Percentiles rank a stretch among this genome's conserved stretches.
Evolutionary conservation across 2,888 invertebrate genomes (phyloP).

Genomic region (Drosophila anomalata): DNA sequence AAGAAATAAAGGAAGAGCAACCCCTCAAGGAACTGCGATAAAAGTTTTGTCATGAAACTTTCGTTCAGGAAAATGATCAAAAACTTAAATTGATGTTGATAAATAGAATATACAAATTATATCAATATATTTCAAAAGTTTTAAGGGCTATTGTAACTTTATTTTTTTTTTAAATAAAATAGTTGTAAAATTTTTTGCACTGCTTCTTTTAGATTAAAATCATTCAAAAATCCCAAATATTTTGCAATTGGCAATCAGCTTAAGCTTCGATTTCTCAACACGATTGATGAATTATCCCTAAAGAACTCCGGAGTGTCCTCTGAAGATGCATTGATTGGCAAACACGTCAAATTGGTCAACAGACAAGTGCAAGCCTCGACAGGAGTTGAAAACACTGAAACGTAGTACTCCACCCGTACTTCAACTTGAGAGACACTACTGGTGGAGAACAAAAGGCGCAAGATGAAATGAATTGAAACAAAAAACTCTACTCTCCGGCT

Average conservation of each 20-base stretch:
- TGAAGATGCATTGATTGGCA: conserved; percentile 1
- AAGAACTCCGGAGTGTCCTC: background rate
- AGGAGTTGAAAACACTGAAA: background rate
- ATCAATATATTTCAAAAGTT: too few species aligned
- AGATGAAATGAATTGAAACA: conserved; percentile 18
- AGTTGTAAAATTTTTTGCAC: background rate
- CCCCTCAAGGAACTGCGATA: background rate
- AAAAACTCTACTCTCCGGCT: conserved; percentile 22
- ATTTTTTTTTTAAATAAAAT: background rate
- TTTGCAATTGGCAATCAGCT: background rate
- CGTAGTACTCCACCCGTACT: background rate
- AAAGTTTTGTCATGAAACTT: background rate
- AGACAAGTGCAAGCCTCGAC: conserved; percentile 8
- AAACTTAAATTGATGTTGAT: background rate
- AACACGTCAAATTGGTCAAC: conserved; percentile 23
- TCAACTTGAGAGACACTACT: conserved; percentile 1
- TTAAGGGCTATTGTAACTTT: too few species aligned
- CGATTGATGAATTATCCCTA: background rate
- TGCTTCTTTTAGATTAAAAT: background rate
- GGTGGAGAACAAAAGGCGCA: conserved; percentile 3
- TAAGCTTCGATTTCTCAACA: background rate
- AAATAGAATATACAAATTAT: background rate
- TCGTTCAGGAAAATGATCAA: background rate
- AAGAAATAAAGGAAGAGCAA: background rate
- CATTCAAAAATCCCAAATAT: background rate